Evolutionary conservation across 2,113 vertebrate genomes (phyloP), one percentile per base, ranked within the genome.

Genomic region (Syrrhaptes paradoxus): DNA sequence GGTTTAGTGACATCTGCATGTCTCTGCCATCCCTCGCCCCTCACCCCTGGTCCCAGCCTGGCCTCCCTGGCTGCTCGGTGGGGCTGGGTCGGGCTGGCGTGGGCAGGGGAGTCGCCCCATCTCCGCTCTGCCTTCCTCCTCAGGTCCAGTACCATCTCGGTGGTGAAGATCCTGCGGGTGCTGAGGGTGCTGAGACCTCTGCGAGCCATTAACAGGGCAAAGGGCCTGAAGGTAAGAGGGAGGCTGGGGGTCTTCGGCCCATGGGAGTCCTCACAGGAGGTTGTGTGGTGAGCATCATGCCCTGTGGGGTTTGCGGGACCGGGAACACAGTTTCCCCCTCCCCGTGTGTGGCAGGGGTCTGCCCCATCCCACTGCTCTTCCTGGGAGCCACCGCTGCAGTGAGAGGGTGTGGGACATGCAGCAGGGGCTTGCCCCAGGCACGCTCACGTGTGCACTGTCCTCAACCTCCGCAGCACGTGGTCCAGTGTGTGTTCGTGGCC

Each of bases 101-200:
- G 26, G 48, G 25, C 31, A 65, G 81, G 46, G 58, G 24, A 36
- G 28, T n/a, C 0, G 5, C n/a, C 59, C 2, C 2, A 25, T 31
- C 65, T 86, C 63, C 67, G 28, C 77, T 85, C 4, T 92, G 21
- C 43, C 28, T 52, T 41, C 51, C 55, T 57, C 31, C 31, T 62
- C 97, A 99, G 99, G 97, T 99, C 99, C 83, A 99, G 99, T 32
- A 81, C 99, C 84, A 99, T 99, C 96, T 99, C 99, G 0, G 99
- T 99, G 94, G 99, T 99, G 97, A 99, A 99, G 98, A 99, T 99
- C 97, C 98, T 99, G 74, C 98, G 99, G 96, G 99, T 99, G 72
- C 97, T 99, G 88, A 98, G 99, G 96, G 99, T 99, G 52, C 98
- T 99, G 49, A 98, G 99, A 71, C 99, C 99, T n/a, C 98, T 99